Base-by-base conservation (phyloP, 1,140 invertebrate species). In the Trinorchestia longiramus region DNA sequence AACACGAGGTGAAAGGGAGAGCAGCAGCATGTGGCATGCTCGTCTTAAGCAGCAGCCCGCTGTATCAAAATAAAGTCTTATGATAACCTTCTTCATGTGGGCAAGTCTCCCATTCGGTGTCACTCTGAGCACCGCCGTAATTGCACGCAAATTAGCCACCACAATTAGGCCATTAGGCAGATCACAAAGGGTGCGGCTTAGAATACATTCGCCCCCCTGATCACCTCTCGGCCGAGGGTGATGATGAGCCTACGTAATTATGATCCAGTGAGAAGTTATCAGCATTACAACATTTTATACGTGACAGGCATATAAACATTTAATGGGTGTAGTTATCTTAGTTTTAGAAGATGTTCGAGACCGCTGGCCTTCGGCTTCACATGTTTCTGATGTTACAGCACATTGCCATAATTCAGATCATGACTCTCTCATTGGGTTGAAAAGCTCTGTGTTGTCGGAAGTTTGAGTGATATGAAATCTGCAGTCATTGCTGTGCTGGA, bases 91-190 rank as follows among this genome's bases (percentile, higher is more conserved):
- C 62, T 90, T 90, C 43, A 90, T 42, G 8, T 42, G 88, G 43
- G 88, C 41, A 42, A 90, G 88, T 90, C 88, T 36, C n/a, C 4
- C n/a, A 4, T 90, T 90, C 43, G 88, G 88, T 43, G 88, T 41
- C 88, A 90, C 88, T 42, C 43, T 42, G 88, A 90, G 88, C 88
- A 17, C 11, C 36, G 41, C 11, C 88, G 88, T 90, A 90, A 90
- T 90, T 90, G 88, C 41, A 42, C 88, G 88, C 88, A 90, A 90
- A 90, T 90, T 90, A 90, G 88, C 88, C 88, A 87, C 4, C 88
- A 42, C 88, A 4, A 90, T 90, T 90, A 90, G n/a, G 88, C 88
- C 88, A 90, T 90, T 90, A 90, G 41, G 88, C 41, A 42, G 88
- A 90, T 90, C 88, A 90, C 88, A 42, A 90, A 90, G 41, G 88